Base-by-base conservation (phyloP, 2,888 invertebrate species). In the Phymatocera aterrima region DNA sequence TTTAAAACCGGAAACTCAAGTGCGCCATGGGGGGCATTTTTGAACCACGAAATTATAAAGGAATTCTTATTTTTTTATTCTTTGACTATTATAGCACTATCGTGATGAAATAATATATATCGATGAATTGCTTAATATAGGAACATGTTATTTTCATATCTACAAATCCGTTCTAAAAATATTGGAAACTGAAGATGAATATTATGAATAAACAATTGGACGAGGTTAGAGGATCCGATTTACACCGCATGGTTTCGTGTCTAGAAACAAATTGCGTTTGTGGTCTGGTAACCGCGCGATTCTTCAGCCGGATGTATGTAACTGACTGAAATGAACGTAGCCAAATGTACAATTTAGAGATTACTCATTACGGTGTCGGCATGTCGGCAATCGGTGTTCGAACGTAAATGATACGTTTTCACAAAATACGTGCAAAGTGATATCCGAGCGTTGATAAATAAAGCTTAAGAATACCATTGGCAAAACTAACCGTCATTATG, bases 331-430 rank as follows among this genome's bases (percentile, higher is more conserved):
- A 43, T 64, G 28, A 64, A 64, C 65, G 65, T 12, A 68, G 65
- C 65, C 65, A 24, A 18, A 18, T 57, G 21, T 8, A 4, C 57
- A 28, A 34, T 64, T 31, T 64, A 8, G 12, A 28, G 21, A 28
- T 28, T 57, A 10, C 21, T 18, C 10, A 15, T 21, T 57, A 68
- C 65, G 65, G 43, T 18, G n/a, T 40, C 65, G 65, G 65, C 43
- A 68, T 68, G 43, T 68, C 65, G 65, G 65, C 65, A 15, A n/a
- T n/a, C n/a, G 40, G 65, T 28, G 43, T 43, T n/a, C n/a, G n/a
- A n/a, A 68, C 65, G 65, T 68, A 68, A 18, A 10, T 8, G 2
- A 46, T 68, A 68, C 65, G 65, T 68, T 68, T 65, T 1, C 15
- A 4, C 21, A 65, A 43, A 43, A 12, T 43, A 43, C 65, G 24